Evolutionary conservation across 2,113 vertebrate species (phyloP).

Genomic region (Willisornis vidua): DNA sequence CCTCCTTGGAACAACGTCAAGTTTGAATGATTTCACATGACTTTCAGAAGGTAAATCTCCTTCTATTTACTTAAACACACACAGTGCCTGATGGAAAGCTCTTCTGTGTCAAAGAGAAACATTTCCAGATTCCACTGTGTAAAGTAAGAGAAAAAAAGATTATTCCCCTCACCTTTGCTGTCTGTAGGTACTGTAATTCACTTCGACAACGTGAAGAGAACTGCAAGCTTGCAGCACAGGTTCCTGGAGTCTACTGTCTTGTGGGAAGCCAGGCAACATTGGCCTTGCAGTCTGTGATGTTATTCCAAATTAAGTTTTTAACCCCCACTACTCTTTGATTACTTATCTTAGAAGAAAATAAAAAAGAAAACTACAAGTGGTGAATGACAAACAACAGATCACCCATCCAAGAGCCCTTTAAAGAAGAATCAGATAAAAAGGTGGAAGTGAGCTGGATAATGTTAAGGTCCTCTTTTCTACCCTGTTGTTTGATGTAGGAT

Average conservation of each 20-base stretch:
- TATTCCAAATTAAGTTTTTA: background rate
- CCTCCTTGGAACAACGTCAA: background rate
- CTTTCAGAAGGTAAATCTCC: background rate
- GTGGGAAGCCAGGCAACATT: background rate
- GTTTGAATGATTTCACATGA: background rate
- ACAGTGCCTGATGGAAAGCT: background rate
- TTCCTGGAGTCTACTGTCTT: background rate
- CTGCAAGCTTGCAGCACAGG: background rate
- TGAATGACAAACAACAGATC: slow-evolving; percentile 22
- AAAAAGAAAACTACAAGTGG: background rate
- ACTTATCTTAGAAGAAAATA: slow-evolving; percentile 23
- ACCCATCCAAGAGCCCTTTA: background rate
- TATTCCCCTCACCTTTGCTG: background rate
- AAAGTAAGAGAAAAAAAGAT: background rate
- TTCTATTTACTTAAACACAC: background rate
- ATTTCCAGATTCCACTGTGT: background rate
- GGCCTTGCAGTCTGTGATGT: background rate
- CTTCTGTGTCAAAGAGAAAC: background rate
- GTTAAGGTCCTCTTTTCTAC: background rate
- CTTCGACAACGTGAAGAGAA: background rate
- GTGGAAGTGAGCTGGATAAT: slow-evolving; percentile 9
- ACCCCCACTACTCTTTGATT: background rate
- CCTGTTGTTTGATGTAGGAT: background rate
- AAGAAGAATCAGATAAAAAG: slow-evolving; percentile 34
- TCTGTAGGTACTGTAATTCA: background rate